Percentiles rank a stretch among this genome's conserved stretches.
Conservation (phyloP, 2,797 vertebrate species). For the Silurus lanzhouensis region DNA sequence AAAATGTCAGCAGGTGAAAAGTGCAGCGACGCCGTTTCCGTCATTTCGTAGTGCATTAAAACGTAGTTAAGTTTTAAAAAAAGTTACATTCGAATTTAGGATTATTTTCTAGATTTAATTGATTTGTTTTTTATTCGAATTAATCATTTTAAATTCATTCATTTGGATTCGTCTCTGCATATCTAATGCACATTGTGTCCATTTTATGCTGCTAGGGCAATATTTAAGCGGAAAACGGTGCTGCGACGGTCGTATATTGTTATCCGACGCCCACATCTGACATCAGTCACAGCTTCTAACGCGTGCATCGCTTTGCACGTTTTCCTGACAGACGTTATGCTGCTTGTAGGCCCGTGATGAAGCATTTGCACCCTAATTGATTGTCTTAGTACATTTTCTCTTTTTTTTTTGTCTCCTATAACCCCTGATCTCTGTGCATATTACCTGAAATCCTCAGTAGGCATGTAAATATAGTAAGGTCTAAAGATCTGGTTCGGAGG, state of each 20-base stretch:
- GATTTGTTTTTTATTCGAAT: too few relatives aligned
- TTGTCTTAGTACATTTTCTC: neutral
- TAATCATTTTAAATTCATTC: too few relatives aligned
- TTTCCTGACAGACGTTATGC: neutral
- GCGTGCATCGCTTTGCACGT: neutral
- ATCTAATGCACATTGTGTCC: neutral
- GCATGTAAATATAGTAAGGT: slow-evolving; percentile 37
- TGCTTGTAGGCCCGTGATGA: neutral
- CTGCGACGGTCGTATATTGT: neutral
- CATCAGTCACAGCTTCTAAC: neutral
- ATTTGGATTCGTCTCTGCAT: too few relatives aligned
- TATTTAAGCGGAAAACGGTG: neutral
- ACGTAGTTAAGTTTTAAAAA: neutral
- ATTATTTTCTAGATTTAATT: too few relatives aligned
- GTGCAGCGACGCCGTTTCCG: neutral
- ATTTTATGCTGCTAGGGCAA: neutral
- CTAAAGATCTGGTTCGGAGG: slow-evolving; percentile 24
- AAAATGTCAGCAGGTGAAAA: neutral
- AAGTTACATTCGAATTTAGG: too few relatives aligned
- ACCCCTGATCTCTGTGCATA: neutral
- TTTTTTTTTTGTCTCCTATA: neutral
- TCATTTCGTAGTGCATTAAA: neutral
- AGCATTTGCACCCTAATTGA: neutral
- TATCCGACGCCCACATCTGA: neutral
- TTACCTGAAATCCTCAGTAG: slow-evolving; percentile 1